Evolutionary conservation across 2,888 invertebrate species (phyloP), one percentile per base, ranked within the genome.

Genomic region (Pollenia labialis): DNA sequence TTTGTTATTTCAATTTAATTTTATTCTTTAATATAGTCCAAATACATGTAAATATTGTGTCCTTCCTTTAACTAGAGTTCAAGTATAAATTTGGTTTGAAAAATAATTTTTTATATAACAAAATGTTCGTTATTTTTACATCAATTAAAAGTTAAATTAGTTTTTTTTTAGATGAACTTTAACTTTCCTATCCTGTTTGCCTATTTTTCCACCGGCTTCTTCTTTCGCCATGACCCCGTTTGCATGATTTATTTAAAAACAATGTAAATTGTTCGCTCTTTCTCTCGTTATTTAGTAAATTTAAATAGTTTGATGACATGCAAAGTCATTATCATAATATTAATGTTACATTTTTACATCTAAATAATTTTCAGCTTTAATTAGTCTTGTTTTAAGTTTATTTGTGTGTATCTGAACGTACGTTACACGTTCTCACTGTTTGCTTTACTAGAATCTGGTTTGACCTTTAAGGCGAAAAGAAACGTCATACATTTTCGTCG

Each of bases 301-400:
- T 84, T 50, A 79, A 79, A 84, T 84, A 52, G 83, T 72, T 84
- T 79, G 72, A 79, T 72, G 83, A 66, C 83, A 84, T 84, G 83
- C 83, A 60, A 79, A 72, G 77, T 52, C 46, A 74, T 84, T 84
- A 71, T 83, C 58, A 72, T 40, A 52, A 64, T 64, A 86, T 80
- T 64, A 75, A 83, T 75, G 83, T 64, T 52, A 83, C n/a, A 80
- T 83, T 80, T 75, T 46, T 74, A 80, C 69, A 83, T 86, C 80
- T 75, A 79, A 86, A 86, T 86, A 79, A 69, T 80, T 80, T 32
- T 86, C n/a, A 71, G 69, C 54, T 80, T 71, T 83, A 82, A 86
- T 86, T 86, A 86, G 54, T 75, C 48, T 18, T 86, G 56, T 75
- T 32, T 32, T 32, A 32, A 32, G 32, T 32, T 32, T 32, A 32